A percentile compares a stretch with the other conserved stretches of the same genome.
These are phyloP conservation scores for Vanessa atalanta DNA, from an alignment of 1,140 invertebrate genomes.

Conservation along the genomic window DNA sequence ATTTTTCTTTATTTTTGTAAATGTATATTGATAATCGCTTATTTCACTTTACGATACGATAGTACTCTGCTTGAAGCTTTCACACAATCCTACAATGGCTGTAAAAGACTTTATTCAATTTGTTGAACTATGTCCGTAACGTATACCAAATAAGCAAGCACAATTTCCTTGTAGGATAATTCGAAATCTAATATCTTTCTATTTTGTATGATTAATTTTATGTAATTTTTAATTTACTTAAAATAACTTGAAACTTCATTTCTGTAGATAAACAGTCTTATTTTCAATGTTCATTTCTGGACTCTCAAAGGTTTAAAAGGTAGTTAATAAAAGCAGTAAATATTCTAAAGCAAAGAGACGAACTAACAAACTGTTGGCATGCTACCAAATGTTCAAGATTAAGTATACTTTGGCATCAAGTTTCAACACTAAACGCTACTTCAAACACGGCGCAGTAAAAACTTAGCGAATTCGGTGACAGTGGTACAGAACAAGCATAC, in stretches of 20 bases:
- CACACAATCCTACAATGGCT: too few species aligned
- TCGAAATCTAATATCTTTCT: background rate
- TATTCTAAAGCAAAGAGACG: constrained; percentile 19
- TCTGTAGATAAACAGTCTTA: background rate
- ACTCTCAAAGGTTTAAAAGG: constrained; percentile 15
- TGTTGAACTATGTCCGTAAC: too few species aligned
- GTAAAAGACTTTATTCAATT: too few species aligned
- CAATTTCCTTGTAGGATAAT: too few species aligned
- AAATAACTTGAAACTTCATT: background rate
- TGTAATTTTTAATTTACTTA: too few species aligned
- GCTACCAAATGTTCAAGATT: constrained; percentile 31
- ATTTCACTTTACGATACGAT: background rate
- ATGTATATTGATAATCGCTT: too few species aligned
- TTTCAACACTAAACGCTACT: constrained; percentile 30
- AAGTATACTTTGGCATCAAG: constrained; percentile 31
- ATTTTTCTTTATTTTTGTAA: too few species aligned
- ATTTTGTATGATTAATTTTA: too few species aligned
- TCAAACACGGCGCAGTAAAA: constrained; percentile 32
- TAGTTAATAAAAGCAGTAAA: constrained; percentile 30
- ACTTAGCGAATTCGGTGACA: constrained; percentile 40
- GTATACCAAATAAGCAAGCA: too few species aligned
- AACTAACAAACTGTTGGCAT: constrained; percentile 28
- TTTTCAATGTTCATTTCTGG: background rate
- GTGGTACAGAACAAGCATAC: constrained; percentile 30
- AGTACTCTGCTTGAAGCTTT: too few species aligned